Evolutionary conservation across 2,888 invertebrate genomes (phyloP).

Genomic region (Acholoe squamosa): DNA sequence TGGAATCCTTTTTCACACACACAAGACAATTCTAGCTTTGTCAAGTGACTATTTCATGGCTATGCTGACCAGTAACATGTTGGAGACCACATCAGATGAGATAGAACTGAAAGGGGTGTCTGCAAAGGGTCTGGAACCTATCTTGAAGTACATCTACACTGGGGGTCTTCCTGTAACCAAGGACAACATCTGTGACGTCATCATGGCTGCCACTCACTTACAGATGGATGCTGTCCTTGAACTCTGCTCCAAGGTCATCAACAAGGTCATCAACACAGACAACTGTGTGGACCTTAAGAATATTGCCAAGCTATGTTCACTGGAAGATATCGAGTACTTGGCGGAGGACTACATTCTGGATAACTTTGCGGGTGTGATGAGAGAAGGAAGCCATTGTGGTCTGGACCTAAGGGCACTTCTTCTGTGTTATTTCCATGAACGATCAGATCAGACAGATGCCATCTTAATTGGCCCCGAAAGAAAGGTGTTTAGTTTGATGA

Average conservation of each 20-base stretch:
- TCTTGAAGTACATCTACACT: constrained; percentile 39
- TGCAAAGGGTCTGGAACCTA: constrained; percentile 26
- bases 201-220: constrained; percentile 33
- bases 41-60: constrained; percentile 58
- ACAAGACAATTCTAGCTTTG: background rate
- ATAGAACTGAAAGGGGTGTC: constrained; percentile 38
- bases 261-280: constrained; percentile 10
- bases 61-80: constrained; percentile 10
- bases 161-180: background rate
- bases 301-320: constrained; percentile 42
- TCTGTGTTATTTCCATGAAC: constrained; percentile 38
- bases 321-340: constrained; percentile 35
- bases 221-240: constrained; percentile 46
- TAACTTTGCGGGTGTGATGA: constrained; percentile 40
- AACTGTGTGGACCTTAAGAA: constrained; percentile 55
- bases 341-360: constrained; percentile 54
- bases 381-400: constrained; percentile 26
- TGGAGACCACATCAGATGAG: background rate
- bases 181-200: constrained; percentile 49
- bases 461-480: constrained; percentile 40
- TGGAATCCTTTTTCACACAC: background rate
- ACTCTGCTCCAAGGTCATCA: background rate
- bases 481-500: constrained; percentile 15
- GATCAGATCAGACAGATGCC: constrained; percentile 31
- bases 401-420: constrained; percentile 38